Percentiles rank a stretch among this genome's conserved stretches.
These are phyloP conservation scores for Achlya flavicornis DNA, from an alignment of 2,888 invertebrate species.

Conservation along the genomic window DNA sequence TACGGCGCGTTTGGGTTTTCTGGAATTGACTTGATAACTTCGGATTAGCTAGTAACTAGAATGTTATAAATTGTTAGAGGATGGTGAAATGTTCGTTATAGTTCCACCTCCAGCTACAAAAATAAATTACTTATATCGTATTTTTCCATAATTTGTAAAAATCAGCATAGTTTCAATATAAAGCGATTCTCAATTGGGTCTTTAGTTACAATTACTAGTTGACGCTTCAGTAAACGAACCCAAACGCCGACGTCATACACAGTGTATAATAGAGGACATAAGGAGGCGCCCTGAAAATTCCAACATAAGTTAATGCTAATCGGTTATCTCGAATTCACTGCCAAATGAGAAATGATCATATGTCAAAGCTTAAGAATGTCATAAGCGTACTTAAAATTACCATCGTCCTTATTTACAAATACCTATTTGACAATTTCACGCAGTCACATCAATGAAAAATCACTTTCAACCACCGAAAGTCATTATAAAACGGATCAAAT, in stretches of 20 bases:
- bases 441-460: neutral
- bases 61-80: neutral
- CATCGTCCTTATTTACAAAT: neutral
- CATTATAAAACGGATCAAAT: slow-evolving; percentile 20
- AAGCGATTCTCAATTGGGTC: no score
- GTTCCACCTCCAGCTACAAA: neutral
- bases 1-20: neutral
- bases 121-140: neutral
- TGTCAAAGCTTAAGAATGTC: neutral
- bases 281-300: no score
- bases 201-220: no score
- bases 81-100: neutral
- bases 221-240: no score
- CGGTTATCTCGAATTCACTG: neutral
- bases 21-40: neutral
- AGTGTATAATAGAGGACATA: neutral
- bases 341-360: neutral
- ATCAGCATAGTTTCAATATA: no score
- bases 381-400: neutral
- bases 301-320: neutral
- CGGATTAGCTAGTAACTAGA: neutral
- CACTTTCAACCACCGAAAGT: slow-evolving; percentile 21
- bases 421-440: neutral
- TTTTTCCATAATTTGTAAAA: no score
- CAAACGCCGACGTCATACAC: no score